These are phyloP conservation scores for Pelmatolapia mariae DNA, from an alignment of 2,113 vertebrate genomes.

Conservation along the genomic window DNA sequence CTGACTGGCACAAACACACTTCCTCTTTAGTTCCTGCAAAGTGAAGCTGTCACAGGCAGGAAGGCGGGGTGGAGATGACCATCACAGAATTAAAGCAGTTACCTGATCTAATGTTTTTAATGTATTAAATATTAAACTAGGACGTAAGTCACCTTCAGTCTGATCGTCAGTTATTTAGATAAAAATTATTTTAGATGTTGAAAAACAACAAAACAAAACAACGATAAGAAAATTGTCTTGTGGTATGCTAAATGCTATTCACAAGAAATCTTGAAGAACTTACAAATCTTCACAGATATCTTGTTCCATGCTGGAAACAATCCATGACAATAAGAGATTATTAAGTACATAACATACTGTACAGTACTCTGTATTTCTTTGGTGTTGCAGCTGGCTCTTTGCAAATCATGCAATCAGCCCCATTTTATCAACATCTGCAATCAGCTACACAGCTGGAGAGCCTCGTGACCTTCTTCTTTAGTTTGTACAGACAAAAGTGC, in stretches of 20 bases:
- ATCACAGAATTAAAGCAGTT: background rate
- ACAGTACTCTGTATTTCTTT: background rate
- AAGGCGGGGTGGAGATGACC: background rate
- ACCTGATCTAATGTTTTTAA: background rate
- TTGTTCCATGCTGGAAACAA: background rate
- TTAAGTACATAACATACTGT: background rate
- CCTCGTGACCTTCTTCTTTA: constrained; percentile 10
- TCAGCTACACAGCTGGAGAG: constrained; percentile 52
- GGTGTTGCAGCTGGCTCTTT: constrained; percentile 39
- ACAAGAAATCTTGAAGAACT: background rate
- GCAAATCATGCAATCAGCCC: constrained; percentile 37
- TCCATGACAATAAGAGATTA: background rate
- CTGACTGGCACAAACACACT: background rate
- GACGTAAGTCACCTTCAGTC: background rate
- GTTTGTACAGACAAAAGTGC: constrained; percentile 21
- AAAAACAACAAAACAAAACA: background rate
- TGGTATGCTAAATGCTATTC: background rate
- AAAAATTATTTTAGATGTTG: background rate
- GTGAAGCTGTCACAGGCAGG: background rate
- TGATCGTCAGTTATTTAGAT: background rate
- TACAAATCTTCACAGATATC: background rate
- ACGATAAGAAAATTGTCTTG: background rate
- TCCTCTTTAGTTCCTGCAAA: background rate
- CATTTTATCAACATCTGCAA: constrained; percentile 42
- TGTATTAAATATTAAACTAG: background rate